phyloP scores from a whole-genome alignment of 1,140 invertebrate genomes.

The Neelides sp. region DNA sequence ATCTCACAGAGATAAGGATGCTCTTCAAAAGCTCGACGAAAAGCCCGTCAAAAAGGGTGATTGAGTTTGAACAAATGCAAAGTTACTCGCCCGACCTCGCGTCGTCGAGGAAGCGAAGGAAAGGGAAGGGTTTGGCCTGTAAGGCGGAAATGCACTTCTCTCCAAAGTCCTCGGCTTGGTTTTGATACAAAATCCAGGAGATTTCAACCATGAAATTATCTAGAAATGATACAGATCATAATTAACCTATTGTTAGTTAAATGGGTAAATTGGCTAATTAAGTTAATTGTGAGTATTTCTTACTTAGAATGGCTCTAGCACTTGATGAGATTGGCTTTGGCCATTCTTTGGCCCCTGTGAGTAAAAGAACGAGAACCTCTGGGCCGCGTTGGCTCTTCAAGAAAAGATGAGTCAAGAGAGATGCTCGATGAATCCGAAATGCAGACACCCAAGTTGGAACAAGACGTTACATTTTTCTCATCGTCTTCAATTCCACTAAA shows the following conservation, averaged over 20 bases:
- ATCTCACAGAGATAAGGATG: constrained; percentile 70
- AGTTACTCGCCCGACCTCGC: no score
- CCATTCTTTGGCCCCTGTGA: constrained; percentile 24
- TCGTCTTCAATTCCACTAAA: no score
- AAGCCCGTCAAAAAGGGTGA: no score
- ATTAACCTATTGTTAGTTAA: no score
- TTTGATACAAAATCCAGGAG: constrained; percentile 18
- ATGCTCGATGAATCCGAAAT: constrained; percentile 17
- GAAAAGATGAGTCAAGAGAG: constrained; percentile 25
- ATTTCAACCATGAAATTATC: constrained; percentile 23
- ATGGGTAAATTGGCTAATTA: not conserved
- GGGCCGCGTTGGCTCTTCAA: constrained; percentile 26
- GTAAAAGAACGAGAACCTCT: constrained; percentile 14
- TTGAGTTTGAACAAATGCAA: no score
- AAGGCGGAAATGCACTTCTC: constrained; percentile 32
- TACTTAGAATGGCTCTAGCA: constrained; percentile 18
- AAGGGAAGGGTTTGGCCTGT: constrained; percentile 39
- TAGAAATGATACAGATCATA: constrained; percentile 7
- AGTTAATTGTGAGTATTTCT: not conserved
- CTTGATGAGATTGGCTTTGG: not conserved
- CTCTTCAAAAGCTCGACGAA: constrained; percentile 63
- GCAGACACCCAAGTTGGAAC: constrained; percentile 21
- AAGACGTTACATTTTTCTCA: constrained; percentile 6
- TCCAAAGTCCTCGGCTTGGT: constrained; percentile 11
- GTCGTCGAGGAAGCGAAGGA: no score